Evolutionary conservation across 2,113 vertebrate species (phyloP).

Genomic region (Gopherus flavomarginatus): DNA sequence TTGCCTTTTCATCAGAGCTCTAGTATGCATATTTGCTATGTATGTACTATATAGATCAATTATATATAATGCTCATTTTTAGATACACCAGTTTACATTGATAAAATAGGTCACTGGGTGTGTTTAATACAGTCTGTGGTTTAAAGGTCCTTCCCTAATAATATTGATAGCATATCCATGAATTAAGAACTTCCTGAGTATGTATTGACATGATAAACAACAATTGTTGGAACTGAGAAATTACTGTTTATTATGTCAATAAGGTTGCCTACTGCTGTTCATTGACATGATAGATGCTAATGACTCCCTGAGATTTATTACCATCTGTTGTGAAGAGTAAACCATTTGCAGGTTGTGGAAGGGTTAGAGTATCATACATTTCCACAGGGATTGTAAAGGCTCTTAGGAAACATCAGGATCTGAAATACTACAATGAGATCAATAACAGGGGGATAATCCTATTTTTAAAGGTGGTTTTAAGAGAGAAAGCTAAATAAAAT

Average conservation of each 20-base stretch:
- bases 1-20: not conserved
- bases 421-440: slow-evolving; percentile 22
- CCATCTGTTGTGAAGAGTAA: slow-evolving; percentile 30
- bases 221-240: slow-evolving; percentile 43
- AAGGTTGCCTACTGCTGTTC: slow-evolving; percentile 14
- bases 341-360: slow-evolving; percentile 45
- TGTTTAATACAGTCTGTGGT: not conserved
- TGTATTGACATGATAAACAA: not conserved
- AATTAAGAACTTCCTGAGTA: slow-evolving; percentile 18
- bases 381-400: not conserved
- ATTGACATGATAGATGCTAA: not conserved
- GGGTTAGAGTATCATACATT: slow-evolving; percentile 31
- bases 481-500: slow-evolving; percentile 10
- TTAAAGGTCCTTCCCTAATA: not conserved
- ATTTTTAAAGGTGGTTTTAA: slow-evolving; percentile 32
- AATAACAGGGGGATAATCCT: slow-evolving; percentile 47
- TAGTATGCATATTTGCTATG: not conserved
- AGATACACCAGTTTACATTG: not conserved
- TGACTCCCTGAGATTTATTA: slow-evolving; percentile 1
- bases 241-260: slow-evolving; percentile 26
- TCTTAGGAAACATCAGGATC: not conserved
- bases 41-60: not conserved
- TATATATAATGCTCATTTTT: not conserved
- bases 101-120: not conserved
- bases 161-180: not conserved